Evolutionary conservation across 2,888 invertebrate species (phyloP), one percentile per base, ranked within the genome.

Genomic region (Catocala fraxini): DNA sequence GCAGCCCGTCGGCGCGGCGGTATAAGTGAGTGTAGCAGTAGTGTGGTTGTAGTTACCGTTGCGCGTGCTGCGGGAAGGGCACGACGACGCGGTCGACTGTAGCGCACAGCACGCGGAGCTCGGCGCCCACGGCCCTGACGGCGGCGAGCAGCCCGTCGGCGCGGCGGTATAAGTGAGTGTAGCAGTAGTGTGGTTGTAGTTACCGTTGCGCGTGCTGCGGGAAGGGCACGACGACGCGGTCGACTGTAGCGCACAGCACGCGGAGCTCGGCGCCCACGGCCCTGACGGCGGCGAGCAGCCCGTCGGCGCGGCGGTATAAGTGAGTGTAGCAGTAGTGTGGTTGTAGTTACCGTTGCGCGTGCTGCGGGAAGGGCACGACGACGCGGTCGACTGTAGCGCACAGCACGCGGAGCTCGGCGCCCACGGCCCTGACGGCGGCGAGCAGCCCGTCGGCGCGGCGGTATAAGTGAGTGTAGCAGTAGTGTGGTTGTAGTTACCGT

Each of bases 381-480:
- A 98, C 95, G 45, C 95, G 95, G 92, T 99, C 99, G 2, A 99
- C 99, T 56, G 97, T 97, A 11, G 97, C 96, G 46, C 99, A 95
- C 41, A 99, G 95, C 6, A 95, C 95, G 46, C 98, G 93, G 66
- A 99, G 94, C 81, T 98, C 97, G 7, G 96, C 88, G 11, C 99
- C 99, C 25, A 99, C 98, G 73, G 95, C 95, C 81, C 97, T 95
- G 96, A 82, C 96, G 93, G 75, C 96, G 91, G 59, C 63, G 10
- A 91, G 82, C 56, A 97, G 73, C 65, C 96, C 82, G 95, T 95
- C 59, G 96, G 96, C 95, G 96, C 70, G 10, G n/a, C n/a, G n/a
- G 35, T 39, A 9, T 39, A 9, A 7, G 35, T 39, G 35, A 39
- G 9, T 39, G 35, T 39, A 39, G 35, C 9, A 39, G 35, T 42